phyloP scores from a whole-genome alignment of 2,888 invertebrate species.

The Steromphala cineraria region DNA sequence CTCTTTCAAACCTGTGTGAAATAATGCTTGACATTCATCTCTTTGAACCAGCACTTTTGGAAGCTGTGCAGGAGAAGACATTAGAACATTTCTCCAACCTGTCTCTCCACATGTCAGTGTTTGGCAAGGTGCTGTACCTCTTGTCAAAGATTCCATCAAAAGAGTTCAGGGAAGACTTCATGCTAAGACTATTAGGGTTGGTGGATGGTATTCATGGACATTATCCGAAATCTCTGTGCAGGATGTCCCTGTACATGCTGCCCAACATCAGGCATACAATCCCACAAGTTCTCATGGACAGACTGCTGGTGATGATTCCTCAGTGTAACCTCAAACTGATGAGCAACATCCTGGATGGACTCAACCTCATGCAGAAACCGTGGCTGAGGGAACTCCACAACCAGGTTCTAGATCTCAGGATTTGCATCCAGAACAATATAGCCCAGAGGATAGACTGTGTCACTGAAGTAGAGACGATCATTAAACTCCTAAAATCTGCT shows the following conservation, averaged over 20 bases:
- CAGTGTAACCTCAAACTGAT: slow-evolving; percentile 32
- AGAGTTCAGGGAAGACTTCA: slow-evolving; percentile 32
- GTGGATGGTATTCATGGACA: slow-evolving; percentile 33
- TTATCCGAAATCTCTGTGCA: slow-evolving; percentile 30
- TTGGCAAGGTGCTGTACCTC: slow-evolving; percentile 42
- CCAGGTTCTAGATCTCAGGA: slow-evolving; percentile 33
- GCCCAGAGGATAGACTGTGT: slow-evolving; percentile 18
- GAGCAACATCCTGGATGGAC: slow-evolving; percentile 29
- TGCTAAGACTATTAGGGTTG: slow-evolving; percentile 31
- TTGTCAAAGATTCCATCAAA: slow-evolving; percentile 31
- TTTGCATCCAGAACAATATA: slow-evolving; percentile 18
- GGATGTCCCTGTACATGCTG: slow-evolving; percentile 32
- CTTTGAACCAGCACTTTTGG: slow-evolving; percentile 36
- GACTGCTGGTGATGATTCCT: slow-evolving; percentile 33
- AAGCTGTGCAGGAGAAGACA: slow-evolving; percentile 33
- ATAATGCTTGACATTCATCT: slow-evolving; percentile 32
- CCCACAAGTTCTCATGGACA: slow-evolving; percentile 31
- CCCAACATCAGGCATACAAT: slow-evolving; percentile 30
- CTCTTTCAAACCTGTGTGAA: slow-evolving; percentile 48
- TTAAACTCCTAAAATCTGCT: slow-evolving; percentile 19
- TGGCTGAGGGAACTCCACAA: slow-evolving; percentile 32
- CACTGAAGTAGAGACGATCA: neutral
- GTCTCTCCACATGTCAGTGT: slow-evolving; percentile 37
- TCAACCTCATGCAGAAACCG: slow-evolving; percentile 36
- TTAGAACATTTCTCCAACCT: slow-evolving; percentile 39